Evolutionary conservation across 2,888 invertebrate species (phyloP), one percentile per base, ranked within the genome.

Genomic region (Apodemia zela): DNA sequence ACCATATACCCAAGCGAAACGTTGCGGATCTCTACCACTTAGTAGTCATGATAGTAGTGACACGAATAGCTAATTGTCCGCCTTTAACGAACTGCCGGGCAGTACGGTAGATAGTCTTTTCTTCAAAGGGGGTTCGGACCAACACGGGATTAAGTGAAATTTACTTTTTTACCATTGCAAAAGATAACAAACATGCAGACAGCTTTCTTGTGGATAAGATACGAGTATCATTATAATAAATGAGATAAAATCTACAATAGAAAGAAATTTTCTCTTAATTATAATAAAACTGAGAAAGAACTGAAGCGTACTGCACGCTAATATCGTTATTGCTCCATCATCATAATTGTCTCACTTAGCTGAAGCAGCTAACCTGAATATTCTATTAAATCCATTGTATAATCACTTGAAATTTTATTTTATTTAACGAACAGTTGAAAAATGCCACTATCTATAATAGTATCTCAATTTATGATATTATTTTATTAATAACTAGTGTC

Each of bases 261-360:
- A n/a, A 47, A 47, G 17, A 17, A 17, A 17, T 47, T 47, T 47
- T 17, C 47, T 47, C 17, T 17, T 8, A n/a, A 47, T 47, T 47
- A n/a, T 45, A 45, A 45, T 45, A n/a, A 45, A 45, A 45, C 15
- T 45, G n/a, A 1, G 45, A 45, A 45, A 47, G 17, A 47, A 13
- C 45, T 45, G 45, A 45, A 45, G 45, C 45, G 45, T n/a, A 17
- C 17, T 47, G n/a, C 17, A 7, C 45, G 45, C n/a, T 47, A 47
- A 47, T 47, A 17, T 47, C 45, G 45, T 47, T 47, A 47, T 47
- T 47, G 45, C 45, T 17, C 45, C 45, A 47, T 47, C 45, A 47
- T 47, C 47, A 8, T 47, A 47, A 47, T 47, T 47, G 17, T 47
- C 47, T 47, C 17, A 17, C 17, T 17, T 17, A 47, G 17, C 17